Conservation (phyloP, 2,797 vertebrate species). For the Eurystomus glaucurus region DNA sequence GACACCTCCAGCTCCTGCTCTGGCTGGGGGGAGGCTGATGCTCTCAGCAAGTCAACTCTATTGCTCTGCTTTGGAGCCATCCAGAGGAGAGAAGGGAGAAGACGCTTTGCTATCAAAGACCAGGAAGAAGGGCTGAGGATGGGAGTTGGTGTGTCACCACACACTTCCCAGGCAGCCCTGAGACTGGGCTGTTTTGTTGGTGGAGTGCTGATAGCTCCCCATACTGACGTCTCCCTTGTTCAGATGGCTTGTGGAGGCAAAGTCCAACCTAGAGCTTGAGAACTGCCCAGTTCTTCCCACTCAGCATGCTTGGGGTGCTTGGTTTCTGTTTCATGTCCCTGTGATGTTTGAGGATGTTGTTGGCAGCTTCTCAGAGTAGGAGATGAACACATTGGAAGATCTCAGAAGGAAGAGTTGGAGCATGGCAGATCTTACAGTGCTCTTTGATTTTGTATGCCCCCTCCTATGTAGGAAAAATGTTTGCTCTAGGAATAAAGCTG, state of each 20-base stretch:
- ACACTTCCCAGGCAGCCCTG: neutral
- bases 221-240: accelerated
- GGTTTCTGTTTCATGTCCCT: neutral
- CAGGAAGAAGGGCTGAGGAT: neutral
- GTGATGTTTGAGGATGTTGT: neutral
- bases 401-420: neutral
- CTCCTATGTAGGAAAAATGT: neutral
- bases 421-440: neutral
- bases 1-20: neutral
- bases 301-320: neutral
- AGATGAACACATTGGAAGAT: neutral
- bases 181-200: accelerated
- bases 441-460: neutral
- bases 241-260: neutral
- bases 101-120: neutral
- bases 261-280: neutral
- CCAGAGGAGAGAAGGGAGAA: neutral
- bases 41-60: neutral
- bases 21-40: neutral
- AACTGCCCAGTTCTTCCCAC: neutral
- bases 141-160: neutral
- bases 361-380: neutral
- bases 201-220: neutral
- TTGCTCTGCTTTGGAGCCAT: neutral
- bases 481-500: neutral